A percentile compares a stretch with the other conserved stretches of the same genome.
These are phyloP conservation scores for Setophaga coronata DNA, from an alignment of 2,113 vertebrate genomes.

Conservation along the genomic window DNA sequence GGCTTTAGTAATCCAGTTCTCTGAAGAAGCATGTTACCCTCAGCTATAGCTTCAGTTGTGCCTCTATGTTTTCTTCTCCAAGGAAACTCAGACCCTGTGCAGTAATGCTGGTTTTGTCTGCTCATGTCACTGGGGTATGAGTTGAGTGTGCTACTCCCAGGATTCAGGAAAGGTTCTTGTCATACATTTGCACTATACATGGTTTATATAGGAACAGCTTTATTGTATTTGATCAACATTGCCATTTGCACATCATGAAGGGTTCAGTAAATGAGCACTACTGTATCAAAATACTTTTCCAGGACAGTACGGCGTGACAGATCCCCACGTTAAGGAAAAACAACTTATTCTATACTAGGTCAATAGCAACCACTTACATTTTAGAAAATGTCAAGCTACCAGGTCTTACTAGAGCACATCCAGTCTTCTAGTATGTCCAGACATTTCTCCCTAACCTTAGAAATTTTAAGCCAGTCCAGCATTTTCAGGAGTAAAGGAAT, in stretches of 20 bases:
- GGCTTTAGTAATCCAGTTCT: background rate
- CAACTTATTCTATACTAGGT: background rate
- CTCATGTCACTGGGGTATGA: background rate
- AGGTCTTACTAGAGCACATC: background rate
- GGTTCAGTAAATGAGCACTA: background rate
- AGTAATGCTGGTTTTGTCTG: background rate
- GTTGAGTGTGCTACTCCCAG: background rate
- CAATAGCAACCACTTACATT: background rate
- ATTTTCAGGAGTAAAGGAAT: background rate
- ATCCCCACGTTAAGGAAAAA: background rate
- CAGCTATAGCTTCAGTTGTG: background rate
- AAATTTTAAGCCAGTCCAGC: background rate
- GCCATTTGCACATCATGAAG: background rate
- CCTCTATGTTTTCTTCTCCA: background rate
- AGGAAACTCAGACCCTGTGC: background rate
- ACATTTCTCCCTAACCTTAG: background rate
- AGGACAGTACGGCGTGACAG: background rate
- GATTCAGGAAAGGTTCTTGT: background rate
- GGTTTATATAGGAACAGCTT: background rate
- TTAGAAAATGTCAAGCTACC: background rate
- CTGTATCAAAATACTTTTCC: background rate
- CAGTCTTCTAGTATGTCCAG: background rate
- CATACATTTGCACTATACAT: accelerated
- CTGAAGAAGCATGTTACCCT: background rate
- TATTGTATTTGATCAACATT: background rate